These are phyloP conservation scores for Rhagologus leucostigma DNA, from an alignment of 2,113 vertebrate genomes.

Conservation along the genomic window DNA sequence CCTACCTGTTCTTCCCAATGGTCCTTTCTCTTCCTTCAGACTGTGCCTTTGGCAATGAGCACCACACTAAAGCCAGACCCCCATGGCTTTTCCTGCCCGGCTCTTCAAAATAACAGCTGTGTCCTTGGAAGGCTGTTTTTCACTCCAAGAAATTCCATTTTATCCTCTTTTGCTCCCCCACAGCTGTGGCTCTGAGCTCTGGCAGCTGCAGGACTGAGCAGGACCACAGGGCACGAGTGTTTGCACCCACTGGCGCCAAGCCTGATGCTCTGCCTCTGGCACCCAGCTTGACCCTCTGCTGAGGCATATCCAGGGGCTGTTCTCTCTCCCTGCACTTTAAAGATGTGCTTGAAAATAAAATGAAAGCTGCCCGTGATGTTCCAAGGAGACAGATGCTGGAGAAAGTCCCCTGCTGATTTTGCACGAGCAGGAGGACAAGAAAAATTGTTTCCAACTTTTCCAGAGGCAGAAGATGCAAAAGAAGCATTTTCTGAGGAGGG, in stretches of 20 bases:
- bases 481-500: background rate
- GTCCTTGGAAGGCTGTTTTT: background rate
- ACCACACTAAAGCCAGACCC: background rate
- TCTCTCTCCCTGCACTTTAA: background rate
- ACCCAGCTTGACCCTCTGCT: background rate
- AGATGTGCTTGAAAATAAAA: background rate
- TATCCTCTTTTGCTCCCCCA: background rate
- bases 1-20: background rate
- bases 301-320: background rate
- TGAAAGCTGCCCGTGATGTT: background rate
- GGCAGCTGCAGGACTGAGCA: background rate
- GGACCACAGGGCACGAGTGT: background rate
- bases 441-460: background rate
- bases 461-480: background rate
- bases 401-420: background rate
- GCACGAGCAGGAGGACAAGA: background rate
- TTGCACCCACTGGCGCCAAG: accelerated
- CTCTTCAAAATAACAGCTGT: background rate
- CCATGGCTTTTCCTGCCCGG: accelerated
- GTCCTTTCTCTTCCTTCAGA: background rate
- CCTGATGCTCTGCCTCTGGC: background rate
- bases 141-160: background rate
- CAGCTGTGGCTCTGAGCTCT: background rate
- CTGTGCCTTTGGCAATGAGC: background rate
- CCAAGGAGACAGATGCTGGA: background rate